Base-by-base conservation (phyloP, 1,140 invertebrate genomes). In the Platorchestia sp. region DNA sequence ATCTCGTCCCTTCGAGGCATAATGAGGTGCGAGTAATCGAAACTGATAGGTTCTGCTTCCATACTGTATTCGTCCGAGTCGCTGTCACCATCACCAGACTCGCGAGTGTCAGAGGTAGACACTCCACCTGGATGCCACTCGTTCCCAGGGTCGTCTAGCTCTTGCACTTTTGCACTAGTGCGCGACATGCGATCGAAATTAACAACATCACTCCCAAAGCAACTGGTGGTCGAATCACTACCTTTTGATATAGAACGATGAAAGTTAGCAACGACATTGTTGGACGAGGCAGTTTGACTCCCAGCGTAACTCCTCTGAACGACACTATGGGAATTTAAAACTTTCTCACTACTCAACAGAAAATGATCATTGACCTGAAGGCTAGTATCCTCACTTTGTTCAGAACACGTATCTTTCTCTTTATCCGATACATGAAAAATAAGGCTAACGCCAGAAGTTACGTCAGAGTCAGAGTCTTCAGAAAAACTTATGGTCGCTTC, bases 181-280 rank as follows among this genome's bases (percentile, higher is more conserved):
- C 45, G 91, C 36, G 91, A 93, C 43, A 45, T n/a, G 45, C 91
- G 91, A n/a, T 93, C 91, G 44, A 45, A 93, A 45, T 93, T 93
- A 40, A 93, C 91, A n/a, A 93, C 44, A n/a, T 93, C 91, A 45
- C 91, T 93, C 0, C 91, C 91, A 47, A 93, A 93, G 45, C 47
- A 93, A 47, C 91, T 93, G 43, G 91, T 93, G 6, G 91, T 93
- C 7, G 91, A 93, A 47, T 93, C 91, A 44, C 91, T 93, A 1
- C 91, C 91, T 93, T 93, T 93, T 47, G 91, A 93, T 45, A 93
- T 93, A 22, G 91, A 93, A n/a, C 91, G 91, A 93, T 93, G 5
- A 47, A 93, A 93, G 41, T 40, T 43, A 90, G 22, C n/a, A 47
- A 93, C n/a, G 7, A 40, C 14, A 45, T n/a, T 93, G 41, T 27